Conservation (phyloP, 2,888 invertebrate species). For the Metallyticus violacea region DNA sequence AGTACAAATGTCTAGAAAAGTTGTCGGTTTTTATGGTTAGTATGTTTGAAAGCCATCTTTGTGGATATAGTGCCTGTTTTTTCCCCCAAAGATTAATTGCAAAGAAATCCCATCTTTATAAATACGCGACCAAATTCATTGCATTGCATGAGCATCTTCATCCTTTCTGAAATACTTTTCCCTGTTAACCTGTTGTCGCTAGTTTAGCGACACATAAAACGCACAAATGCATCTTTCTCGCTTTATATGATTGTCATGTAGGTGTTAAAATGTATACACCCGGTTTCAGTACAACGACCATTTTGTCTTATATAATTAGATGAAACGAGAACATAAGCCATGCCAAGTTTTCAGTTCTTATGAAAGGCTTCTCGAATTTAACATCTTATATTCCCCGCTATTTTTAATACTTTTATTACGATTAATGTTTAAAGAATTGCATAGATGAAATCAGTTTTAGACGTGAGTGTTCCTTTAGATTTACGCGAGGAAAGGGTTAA, state of each 20-base stretch:
- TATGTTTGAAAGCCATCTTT: neutral
- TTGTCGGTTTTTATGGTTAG: neutral
- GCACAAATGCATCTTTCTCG: neutral
- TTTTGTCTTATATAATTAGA: neutral
- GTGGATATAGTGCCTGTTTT: neutral
- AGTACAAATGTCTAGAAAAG: neutral
- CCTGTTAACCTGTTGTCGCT: neutral
- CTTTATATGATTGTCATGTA: neutral
- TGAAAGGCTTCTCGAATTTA: neutral
- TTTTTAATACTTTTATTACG: neutral
- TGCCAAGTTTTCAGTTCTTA: neutral
- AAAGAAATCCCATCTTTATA: neutral
- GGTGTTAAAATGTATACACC: neutral
- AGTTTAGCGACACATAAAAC: neutral
- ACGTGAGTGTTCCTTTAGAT: neutral
- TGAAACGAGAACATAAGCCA: neutral
- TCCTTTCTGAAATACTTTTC: too few species aligned
- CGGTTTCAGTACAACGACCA: neutral
- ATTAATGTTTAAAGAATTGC: neutral
- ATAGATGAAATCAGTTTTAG: neutral
- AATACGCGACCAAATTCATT: neutral
- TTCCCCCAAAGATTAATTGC: neutral
- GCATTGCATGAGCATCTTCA: too few species aligned
- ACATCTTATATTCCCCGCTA: neutral
- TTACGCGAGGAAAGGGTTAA: too few species aligned